A percentile compares a stretch with the other conserved stretches of the same genome.
These are phyloP conservation scores for Lophochroa leadbeateri DNA, from an alignment of 2,113 vertebrate species.

Conservation along the genomic window DNA sequence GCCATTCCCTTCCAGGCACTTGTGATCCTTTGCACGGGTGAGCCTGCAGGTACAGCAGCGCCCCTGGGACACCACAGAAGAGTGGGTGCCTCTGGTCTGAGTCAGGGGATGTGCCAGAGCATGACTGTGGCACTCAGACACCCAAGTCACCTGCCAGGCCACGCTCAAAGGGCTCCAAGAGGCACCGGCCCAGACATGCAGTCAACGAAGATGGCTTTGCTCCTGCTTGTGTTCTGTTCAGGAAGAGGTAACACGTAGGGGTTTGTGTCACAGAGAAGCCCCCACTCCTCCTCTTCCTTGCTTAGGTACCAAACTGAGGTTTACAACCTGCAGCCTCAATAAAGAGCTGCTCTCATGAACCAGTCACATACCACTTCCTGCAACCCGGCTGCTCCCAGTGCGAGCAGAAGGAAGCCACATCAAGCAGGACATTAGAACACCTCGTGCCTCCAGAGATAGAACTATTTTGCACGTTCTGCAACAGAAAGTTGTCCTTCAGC, in stretches of 20 bases:
- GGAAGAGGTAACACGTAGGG: fast-evolving
- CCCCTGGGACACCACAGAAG: fast-evolving
- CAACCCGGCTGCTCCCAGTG: fast-evolving
- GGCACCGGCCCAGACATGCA: neutral
- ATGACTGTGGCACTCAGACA: fast-evolving
- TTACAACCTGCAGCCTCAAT: neutral
- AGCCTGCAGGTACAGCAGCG: neutral
- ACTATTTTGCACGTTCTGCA: neutral
- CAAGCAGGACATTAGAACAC: neutral
- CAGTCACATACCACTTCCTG: neutral
- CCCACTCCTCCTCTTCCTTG: neutral
- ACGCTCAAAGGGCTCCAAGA: neutral
- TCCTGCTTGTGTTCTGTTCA: fast-evolving
- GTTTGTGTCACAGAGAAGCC: neutral
- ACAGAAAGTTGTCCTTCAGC: neutral
- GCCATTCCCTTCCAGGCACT: neutral
- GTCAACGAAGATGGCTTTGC: fast-evolving
- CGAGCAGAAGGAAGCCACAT: fast-evolving
- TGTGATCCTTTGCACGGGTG: neutral
- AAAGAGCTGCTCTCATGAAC: neutral
- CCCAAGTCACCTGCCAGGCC: fast-evolving
- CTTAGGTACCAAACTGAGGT: neutral
- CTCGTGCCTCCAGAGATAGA: neutral
- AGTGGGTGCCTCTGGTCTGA: no score
- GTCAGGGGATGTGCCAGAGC: fast-evolving